These are phyloP conservation scores for Pachliopta kotzebuea DNA, from an alignment of 2,888 invertebrate species.

Conservation along the genomic window DNA sequence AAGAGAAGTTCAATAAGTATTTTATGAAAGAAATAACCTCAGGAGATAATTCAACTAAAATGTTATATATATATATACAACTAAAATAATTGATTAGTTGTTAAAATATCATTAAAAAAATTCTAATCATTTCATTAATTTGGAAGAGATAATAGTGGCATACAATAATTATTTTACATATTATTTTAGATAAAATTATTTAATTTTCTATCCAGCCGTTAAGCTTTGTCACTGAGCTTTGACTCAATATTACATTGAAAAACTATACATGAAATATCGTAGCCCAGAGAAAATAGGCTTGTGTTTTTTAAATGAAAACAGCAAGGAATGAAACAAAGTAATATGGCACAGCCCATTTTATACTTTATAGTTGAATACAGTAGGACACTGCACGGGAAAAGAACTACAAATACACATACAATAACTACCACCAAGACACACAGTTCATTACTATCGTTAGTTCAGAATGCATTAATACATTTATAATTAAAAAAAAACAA, in stretches of 20 bases:
- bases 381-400: not conserved
- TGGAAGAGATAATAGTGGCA: not conserved
- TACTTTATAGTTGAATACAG: constrained; percentile 3
- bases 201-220: not conserved
- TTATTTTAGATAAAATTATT: not conserved
- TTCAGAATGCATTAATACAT: not conserved
- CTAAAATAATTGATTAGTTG: too few relatives aligned
- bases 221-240: not conserved
- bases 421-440: constrained; percentile 5
- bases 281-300: too few relatives aligned
- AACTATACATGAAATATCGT: not conserved
- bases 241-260: not conserved
- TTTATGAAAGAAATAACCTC: not conserved
- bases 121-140: not conserved
- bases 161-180: too few relatives aligned
- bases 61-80: too few relatives aligned
- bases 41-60: not conserved
- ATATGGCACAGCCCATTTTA: constrained; percentile 25
- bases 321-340: constrained; percentile 6
- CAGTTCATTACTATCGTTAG: not conserved
- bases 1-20: not conserved
- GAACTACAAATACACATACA: constrained; percentile 15
- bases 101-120: too few relatives aligned
- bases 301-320: not conserved
- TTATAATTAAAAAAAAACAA: not conserved